Evolutionary conservation across 2,797 vertebrate species (phyloP).

Genomic region (Myotis planiceps): DNA sequence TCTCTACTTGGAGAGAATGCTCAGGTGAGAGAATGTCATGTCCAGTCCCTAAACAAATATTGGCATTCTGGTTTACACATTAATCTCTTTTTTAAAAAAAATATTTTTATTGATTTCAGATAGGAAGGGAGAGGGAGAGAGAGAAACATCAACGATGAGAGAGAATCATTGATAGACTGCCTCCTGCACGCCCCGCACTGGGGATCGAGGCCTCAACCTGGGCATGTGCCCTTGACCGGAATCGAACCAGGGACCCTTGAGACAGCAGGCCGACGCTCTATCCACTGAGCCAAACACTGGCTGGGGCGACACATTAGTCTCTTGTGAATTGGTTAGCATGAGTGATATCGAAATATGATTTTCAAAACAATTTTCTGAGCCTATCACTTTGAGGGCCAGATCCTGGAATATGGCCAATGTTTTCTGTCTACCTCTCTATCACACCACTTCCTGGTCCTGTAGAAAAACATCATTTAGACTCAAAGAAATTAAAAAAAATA

Average conservation of each 20-base stretch:
- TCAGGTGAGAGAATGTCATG: not conserved
- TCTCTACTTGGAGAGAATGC: not conserved
- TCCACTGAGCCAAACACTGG: too few relatives aligned
- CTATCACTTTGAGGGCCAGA: not conserved
- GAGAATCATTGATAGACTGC: too few relatives aligned
- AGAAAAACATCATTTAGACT: not conserved
- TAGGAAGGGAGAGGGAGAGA: too few relatives aligned
- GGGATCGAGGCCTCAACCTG: too few relatives aligned
- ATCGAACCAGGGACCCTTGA: too few relatives aligned
- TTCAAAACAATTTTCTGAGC: not conserved
- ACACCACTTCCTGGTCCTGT: not conserved
- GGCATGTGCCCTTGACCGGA: too few relatives aligned
- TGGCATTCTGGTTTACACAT: not conserved
- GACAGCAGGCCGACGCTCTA: too few relatives aligned
- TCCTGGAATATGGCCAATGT: not conserved
- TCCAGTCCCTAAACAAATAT: not conserved
- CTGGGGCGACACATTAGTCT: not conserved
- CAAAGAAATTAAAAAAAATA: not conserved
- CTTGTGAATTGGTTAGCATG: not conserved
- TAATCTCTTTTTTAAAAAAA: not conserved
- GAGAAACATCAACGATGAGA: too few relatives aligned
- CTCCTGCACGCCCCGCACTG: too few relatives aligned
- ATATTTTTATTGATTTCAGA: too few relatives aligned
- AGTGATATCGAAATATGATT: not conserved
- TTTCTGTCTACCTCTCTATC: not conserved